Evolutionary conservation across 1,140 invertebrate species (phyloP).

Genomic region (Zaprionus ghesquierei): DNA sequence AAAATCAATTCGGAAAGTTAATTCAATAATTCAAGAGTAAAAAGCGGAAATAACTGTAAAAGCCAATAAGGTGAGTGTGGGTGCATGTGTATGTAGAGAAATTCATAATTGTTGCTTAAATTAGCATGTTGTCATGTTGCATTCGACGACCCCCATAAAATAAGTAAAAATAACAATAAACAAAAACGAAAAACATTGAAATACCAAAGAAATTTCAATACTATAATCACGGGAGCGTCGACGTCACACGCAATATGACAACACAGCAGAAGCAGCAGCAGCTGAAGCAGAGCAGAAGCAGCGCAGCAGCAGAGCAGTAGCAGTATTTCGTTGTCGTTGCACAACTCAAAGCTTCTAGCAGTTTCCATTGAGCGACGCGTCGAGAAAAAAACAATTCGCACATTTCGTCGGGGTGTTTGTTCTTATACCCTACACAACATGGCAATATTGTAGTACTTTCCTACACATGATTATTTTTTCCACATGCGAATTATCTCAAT

Average conservation of each 20-base stretch:
- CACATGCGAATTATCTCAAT: not conserved
- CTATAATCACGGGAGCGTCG: conserved; percentile 12
- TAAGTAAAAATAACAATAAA: not conserved
- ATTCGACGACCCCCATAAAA: conserved; percentile 7
- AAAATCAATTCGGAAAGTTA: not conserved
- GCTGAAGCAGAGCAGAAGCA: conserved; percentile 24
- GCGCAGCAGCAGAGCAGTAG: not conserved
- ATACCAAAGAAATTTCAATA: conserved; percentile 5
- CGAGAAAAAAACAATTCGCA: conserved; percentile 21
- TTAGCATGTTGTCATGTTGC: conserved; percentile 8
- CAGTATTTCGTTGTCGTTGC: conserved; percentile 49
- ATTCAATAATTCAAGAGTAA: not conserved
- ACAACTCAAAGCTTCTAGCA: conserved; percentile 71
- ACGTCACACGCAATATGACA: conserved; percentile 14
- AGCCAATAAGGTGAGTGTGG: not conserved
- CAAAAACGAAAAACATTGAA: not conserved
- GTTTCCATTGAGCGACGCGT: conserved; percentile 52
- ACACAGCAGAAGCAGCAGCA: conserved; percentile 31
- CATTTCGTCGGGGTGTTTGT: conserved; percentile 6
- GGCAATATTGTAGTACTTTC: not conserved
- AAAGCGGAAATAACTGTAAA: not conserved
- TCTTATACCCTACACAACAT: not conserved
- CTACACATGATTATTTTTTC: not conserved
- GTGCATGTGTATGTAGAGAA: not conserved
- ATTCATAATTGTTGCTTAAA: conserved; percentile 25